These are phyloP conservation scores for Eurytoma californica DNA, from an alignment of 2,888 invertebrate species.

Conservation along the genomic window DNA sequence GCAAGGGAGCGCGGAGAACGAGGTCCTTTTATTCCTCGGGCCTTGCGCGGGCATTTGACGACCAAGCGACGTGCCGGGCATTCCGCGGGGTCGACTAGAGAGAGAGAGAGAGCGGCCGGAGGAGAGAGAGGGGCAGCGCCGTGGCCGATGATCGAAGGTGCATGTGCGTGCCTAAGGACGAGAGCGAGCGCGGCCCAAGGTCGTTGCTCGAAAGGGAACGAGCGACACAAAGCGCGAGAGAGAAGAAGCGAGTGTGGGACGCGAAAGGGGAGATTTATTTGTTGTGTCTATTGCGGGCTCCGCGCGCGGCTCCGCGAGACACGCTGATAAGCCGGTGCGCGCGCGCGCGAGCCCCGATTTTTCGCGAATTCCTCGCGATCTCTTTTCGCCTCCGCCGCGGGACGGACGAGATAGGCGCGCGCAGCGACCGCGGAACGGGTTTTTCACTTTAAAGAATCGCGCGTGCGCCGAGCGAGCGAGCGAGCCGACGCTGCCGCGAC, in stretches of 20 bases:
- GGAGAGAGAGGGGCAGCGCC: not conserved
- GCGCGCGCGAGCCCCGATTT: not conserved
- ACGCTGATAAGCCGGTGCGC: not conserved
- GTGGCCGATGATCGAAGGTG: constrained; percentile 25
- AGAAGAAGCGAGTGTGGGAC: not conserved
- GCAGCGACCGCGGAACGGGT: too few species aligned
- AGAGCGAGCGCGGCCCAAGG: constrained; percentile 45
- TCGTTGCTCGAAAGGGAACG: constrained; percentile 51
- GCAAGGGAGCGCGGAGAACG: not conserved
- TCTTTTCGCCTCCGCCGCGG: too few species aligned
- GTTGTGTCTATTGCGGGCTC: constrained; percentile 19
- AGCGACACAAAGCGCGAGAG: constrained; percentile 14
- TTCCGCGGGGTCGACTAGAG: constrained; percentile 66
- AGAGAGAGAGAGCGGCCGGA: constrained; percentile 59
- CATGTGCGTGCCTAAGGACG: constrained; percentile 42
- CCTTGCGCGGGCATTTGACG: constrained; percentile 68
- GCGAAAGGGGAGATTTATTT: constrained; percentile 34
- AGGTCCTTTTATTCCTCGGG: constrained; percentile 69
- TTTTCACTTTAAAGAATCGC: too few species aligned
- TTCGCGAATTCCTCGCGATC: constrained; percentile 8
- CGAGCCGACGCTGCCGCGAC: too few species aligned
- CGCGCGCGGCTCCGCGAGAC: not conserved
- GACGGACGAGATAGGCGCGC: too few species aligned
- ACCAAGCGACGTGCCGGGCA: constrained; percentile 71
- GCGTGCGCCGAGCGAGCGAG: too few species aligned